phyloP scores from a whole-genome alignment of 2,888 invertebrate genomes.

The Parasteatoda lunata region DNA sequence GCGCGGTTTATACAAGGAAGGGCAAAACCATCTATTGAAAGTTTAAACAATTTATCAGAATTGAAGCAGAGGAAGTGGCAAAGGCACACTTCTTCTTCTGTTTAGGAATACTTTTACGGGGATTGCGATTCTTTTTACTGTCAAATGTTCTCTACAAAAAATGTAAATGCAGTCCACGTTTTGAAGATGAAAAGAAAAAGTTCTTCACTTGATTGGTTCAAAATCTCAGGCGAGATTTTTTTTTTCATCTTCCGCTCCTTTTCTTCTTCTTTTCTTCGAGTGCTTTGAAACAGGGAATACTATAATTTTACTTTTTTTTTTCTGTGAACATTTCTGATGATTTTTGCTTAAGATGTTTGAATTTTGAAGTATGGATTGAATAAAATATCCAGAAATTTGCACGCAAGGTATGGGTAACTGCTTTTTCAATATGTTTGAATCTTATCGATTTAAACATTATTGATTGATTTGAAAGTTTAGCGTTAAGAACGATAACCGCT shows the following conservation, averaged over 20 bases:
- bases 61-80: not conserved
- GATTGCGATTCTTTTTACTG: slow-evolving; percentile 38
- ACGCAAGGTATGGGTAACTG: too few relatives aligned
- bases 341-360: not conserved
- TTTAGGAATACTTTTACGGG: slow-evolving; percentile 43
- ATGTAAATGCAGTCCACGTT: slow-evolving; percentile 41
- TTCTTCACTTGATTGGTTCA: slow-evolving; percentile 8
- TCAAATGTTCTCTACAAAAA: slow-evolving; percentile 23
- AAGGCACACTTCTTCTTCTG: slow-evolving; percentile 36
- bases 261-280: not conserved
- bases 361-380: not conserved
- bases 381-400: not conserved
- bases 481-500: too few relatives aligned
- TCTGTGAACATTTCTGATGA: not conserved
- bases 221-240: not conserved
- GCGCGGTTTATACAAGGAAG: slow-evolving; percentile 6
- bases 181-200: not conserved
- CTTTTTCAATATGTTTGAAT: too few relatives aligned
- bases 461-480: too few relatives aligned
- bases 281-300: not conserved
- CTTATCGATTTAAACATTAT: too few relatives aligned
- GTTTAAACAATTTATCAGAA: slow-evolving; percentile 55
- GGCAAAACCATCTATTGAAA: slow-evolving; percentile 39
- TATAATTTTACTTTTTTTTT: not conserved
- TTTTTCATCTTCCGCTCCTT: not conserved